Conservation (phyloP, 2,888 invertebrate genomes). For the Andrena marginata region DNA sequence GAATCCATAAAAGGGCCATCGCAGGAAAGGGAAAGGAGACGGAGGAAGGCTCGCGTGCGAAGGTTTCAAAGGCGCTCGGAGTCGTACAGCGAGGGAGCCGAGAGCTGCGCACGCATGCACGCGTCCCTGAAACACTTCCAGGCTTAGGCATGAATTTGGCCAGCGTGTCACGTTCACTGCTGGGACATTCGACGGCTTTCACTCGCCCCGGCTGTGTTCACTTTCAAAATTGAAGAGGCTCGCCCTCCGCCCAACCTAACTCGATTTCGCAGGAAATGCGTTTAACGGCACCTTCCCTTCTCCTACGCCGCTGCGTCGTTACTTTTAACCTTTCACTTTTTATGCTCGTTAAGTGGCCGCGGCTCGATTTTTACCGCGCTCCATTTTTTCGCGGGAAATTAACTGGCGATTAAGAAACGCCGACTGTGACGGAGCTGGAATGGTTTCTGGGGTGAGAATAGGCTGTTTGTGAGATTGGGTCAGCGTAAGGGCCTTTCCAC, state of each 20-base stretch:
- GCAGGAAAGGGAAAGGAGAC: neutral
- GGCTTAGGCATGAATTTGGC: slow-evolving; percentile 77
- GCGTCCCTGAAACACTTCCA: slow-evolving; percentile 54
- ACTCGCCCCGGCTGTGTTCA: slow-evolving; percentile 71
- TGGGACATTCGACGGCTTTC: slow-evolving; percentile 74
- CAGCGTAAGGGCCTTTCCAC: neutral
- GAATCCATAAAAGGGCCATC: slow-evolving; percentile 58
- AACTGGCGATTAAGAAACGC: slow-evolving; percentile 33
- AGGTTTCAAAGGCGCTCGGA: slow-evolving; percentile 1
- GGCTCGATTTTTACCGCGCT: slow-evolving; percentile 19
- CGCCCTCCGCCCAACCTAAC: slow-evolving; percentile 19
- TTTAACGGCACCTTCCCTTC: neutral
- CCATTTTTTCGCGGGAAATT: slow-evolving; percentile 25
- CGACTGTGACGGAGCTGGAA: neutral
- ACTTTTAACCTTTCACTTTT: slow-evolving; percentile 19
- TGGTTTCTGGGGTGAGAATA: neutral
- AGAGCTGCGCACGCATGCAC: neutral
- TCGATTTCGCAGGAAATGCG: slow-evolving; percentile 43
- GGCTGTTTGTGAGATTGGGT: neutral
- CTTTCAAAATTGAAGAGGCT: slow-evolving; percentile 69
- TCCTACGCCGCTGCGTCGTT: neutral
- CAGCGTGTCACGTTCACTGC: slow-evolving; percentile 80
- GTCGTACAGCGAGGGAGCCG: neutral
- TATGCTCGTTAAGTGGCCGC: slow-evolving; percentile 9
- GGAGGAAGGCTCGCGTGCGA: slow-evolving; percentile 7